Base-by-base conservation (phyloP, 2,797 vertebrate species). In the Melanotaenia boesemani region DNA sequence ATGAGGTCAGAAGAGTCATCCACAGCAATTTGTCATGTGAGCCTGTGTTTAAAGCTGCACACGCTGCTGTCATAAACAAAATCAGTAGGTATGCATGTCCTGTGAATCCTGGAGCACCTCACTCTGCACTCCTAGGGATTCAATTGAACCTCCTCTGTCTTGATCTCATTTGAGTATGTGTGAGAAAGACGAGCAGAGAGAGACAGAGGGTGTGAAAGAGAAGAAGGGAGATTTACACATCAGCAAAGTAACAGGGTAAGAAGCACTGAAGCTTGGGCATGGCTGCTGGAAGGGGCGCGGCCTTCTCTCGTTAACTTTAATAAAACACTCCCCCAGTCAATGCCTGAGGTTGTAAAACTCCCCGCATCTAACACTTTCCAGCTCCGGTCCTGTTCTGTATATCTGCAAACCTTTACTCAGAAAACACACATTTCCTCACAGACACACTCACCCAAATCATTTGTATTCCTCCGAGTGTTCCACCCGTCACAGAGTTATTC, bases 321-420 rank as follows among this genome's bases (percentile, higher is more conserved):
- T 91, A 89, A 91, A 92, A 91, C 84, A 86, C 89, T 89, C 88
- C 87, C 80, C 74, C 70, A 91, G 90, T 92, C 84, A 79, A 88
- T 87, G 87, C 74, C 81, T 80, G 10, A 2, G 50, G 73, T 83
- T 66, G 76, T 93, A 92, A 92, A 92, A 84, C 88, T 85, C 68
- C 67, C 16, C 60, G 60, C 76, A 69, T 86, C 74, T 59, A 60
- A 86, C 84, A 74, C 76, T 83, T 59, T 80, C 62, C 80, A 74
- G 62, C 77, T 82, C 41, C 56, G 46, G 67, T 79, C 68, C 59
- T 39, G 44, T 28, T 69, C 76, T 64, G 55, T 77, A 74, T 77
- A 79, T 81, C 79, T 77, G 79, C 73, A 86, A 90, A 91, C 50
- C 63, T 84, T 80, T 24, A 50, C 72, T 74, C 70, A 20, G 32